These are phyloP conservation scores for Heliconius charithonia DNA, from an alignment of 2,888 invertebrate species.

Conservation along the genomic window DNA sequence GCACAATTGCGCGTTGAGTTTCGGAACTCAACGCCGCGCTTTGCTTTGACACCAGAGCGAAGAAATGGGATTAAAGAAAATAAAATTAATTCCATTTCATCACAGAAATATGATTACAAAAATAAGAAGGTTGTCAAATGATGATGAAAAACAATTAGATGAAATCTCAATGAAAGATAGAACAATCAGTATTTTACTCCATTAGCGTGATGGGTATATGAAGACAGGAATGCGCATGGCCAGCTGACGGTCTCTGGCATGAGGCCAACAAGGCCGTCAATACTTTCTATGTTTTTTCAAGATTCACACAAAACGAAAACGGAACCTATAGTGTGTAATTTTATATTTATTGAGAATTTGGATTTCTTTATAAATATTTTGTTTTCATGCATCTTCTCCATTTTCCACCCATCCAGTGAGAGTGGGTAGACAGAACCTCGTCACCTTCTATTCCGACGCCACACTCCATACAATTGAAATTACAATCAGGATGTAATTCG, in stretches of 20 bases:
- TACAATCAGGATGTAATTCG: background rate
- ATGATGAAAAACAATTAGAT: background rate
- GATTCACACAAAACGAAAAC: constrained; percentile 35
- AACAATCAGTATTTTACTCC: constrained; percentile 34
- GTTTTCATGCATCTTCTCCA: background rate
- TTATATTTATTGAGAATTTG: background rate
- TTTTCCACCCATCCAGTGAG: background rate
- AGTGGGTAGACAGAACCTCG: background rate
- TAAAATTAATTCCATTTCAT: no score
- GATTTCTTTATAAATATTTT: background rate
- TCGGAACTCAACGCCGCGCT: no score
- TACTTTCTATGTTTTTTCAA: constrained; percentile 43
- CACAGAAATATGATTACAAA: background rate
- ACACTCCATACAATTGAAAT: background rate
- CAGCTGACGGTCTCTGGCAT: constrained; percentile 45
- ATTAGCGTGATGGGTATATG: constrained; percentile 37
- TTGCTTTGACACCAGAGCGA: no score
- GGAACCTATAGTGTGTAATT: constrained; percentile 11
- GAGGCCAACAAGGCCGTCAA: constrained; percentile 43
- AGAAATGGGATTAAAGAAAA: no score
- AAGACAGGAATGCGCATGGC: constrained; percentile 40
- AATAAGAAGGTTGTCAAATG: background rate
- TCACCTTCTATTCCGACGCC: background rate
- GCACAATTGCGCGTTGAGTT: no score
- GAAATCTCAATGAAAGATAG: constrained; percentile 29